Evolutionary conservation across 2,113 vertebrate genomes (phyloP).

Genomic region (Pandion haliaetus): DNA sequence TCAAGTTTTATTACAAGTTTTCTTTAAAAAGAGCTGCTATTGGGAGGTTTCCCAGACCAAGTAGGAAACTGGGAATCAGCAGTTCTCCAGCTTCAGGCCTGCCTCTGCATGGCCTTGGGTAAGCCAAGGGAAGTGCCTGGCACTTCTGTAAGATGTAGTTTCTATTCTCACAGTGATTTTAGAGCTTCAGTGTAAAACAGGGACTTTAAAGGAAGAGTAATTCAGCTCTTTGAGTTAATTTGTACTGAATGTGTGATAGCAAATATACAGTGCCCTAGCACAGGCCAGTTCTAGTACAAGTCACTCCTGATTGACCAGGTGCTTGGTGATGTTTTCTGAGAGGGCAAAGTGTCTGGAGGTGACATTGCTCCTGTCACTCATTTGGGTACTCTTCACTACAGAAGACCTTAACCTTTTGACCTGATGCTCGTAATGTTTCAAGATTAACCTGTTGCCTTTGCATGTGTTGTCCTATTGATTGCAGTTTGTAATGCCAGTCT

Average conservation of each 20-base stretch:
- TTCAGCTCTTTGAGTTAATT: not conserved
- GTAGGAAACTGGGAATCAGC: not conserved
- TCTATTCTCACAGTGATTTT: not conserved
- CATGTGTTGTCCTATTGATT: not conserved
- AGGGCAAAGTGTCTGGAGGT: not conserved
- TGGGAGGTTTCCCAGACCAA: not conserved
- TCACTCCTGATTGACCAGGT: accelerated
- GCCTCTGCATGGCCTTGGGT: not conserved
- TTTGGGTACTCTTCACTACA: not conserved
- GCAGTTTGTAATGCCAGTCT: not conserved
- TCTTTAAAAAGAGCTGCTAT: not conserved
- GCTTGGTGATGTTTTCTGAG: not conserved
- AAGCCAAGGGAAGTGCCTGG: not conserved
- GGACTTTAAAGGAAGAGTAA: not conserved
- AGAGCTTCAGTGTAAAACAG: not conserved
- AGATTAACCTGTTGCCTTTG: not conserved
- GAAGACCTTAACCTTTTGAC: not conserved
- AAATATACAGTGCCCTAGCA: not conserved
- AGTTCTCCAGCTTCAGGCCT: not conserved
- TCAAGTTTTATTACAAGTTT: not conserved
- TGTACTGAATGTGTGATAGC: not conserved
- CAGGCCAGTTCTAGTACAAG: not conserved
- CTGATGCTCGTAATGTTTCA: not conserved
- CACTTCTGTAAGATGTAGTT: not conserved
- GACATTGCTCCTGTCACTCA: not conserved